phyloP scores from a whole-genome alignment of 2,113 vertebrate species.

The Callipepla squamata region DNA sequence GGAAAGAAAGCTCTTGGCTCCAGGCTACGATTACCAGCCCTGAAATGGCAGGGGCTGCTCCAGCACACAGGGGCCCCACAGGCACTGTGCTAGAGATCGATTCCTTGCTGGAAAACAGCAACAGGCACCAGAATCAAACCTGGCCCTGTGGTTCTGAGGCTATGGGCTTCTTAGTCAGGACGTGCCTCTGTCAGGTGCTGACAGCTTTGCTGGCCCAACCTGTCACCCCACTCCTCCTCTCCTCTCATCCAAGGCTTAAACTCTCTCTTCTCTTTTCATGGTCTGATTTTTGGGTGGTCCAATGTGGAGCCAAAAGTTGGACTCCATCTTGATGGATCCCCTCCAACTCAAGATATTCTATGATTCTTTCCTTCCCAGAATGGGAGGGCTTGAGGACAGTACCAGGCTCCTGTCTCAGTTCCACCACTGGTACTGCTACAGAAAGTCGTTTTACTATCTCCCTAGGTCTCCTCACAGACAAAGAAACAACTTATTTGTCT shows the following conservation, averaged over 20 bases:
- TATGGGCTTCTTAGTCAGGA: fast-evolving
- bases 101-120: fast-evolving
- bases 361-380: neutral
- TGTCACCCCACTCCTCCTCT: neutral
- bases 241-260: neutral
- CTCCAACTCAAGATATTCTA: no score
- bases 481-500: neutral
- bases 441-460: neutral
- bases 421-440: neutral
- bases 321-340: no score
- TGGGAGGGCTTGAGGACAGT: neutral
- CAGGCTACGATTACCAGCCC: neutral
- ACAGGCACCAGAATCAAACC: neutral
- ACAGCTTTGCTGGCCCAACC: neutral
- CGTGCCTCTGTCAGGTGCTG: neutral
- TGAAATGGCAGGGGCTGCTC: neutral
- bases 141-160: neutral
- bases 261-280: neutral
- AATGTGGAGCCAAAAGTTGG: no score
- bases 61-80: neutral
- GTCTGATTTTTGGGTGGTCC: no score
- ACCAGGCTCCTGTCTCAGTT: neutral
- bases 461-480: neutral
- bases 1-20: conserved; percentile 46
- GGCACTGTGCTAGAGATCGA: fast-evolving